Conservation (phyloP, 2,113 vertebrate species). For the Perca flavescens region DNA sequence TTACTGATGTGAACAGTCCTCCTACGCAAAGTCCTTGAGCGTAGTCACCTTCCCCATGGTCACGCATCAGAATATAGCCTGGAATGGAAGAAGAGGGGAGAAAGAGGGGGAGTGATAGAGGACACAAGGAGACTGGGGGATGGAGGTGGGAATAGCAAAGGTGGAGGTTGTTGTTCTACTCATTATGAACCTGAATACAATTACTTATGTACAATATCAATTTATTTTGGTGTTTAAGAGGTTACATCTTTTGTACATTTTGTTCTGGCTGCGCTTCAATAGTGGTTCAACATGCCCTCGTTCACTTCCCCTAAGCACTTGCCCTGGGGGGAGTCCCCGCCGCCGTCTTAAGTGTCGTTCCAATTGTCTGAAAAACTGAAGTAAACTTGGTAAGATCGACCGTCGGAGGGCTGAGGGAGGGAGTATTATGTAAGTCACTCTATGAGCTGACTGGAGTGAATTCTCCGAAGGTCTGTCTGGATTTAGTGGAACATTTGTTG, state of each 20-base stretch:
- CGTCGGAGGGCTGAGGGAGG: no score
- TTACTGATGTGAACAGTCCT: constrained; percentile 16
- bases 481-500: no score
- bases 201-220: background rate
- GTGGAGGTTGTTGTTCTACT: constrained; percentile 13
- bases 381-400: no score
- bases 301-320: no score
- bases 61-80: constrained; percentile 41
- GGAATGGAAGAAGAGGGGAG: background rate
- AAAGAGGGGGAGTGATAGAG: background rate
- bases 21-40: constrained; percentile 36
- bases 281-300: no score
- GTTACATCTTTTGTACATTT: background rate
- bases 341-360: no score
- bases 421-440: no score
- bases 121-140: constrained; percentile 46
- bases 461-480: no score
- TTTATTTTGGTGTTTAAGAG: background rate
- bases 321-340: no score
- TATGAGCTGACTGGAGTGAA: no score
- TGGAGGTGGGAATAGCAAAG: constrained; percentile 32
- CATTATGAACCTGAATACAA: constrained; percentile 1
- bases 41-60: constrained; percentile 48
- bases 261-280: no score
- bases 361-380: no score